These are phyloP conservation scores for Pandemis cinnamomeana DNA, from an alignment of 2,888 invertebrate genomes.

Conservation along the genomic window DNA sequence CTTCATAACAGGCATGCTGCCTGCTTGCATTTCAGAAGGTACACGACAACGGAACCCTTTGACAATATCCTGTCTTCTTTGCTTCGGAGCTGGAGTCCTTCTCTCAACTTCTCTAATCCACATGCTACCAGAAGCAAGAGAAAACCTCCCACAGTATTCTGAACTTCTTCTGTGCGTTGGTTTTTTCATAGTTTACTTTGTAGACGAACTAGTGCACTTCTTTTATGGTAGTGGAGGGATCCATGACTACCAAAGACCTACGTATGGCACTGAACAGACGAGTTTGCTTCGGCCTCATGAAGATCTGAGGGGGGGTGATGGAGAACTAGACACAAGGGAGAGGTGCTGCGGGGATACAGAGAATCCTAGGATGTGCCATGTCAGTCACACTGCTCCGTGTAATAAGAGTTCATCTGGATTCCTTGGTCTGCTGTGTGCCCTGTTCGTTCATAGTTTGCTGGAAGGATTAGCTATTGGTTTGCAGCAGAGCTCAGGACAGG, in stretches of 20 bases:
- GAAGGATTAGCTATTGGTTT: slow-evolving; percentile 94
- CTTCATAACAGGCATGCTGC: slow-evolving; percentile 88
- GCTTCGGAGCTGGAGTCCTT: slow-evolving; percentile 92
- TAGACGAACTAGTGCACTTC: slow-evolving; percentile 89
- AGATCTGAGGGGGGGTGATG: slow-evolving; percentile 53
- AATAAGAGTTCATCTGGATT: slow-evolving; percentile 85
- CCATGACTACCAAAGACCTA: slow-evolving; percentile 45
- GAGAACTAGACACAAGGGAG: slow-evolving; percentile 59
- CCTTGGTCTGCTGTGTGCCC: slow-evolving; percentile 88
- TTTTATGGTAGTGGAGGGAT: slow-evolving; percentile 77
- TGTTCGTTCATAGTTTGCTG: slow-evolving; percentile 90
- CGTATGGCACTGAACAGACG: slow-evolving; percentile 64
- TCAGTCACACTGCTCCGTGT: slow-evolving; percentile 87
- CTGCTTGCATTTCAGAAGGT: slow-evolving; percentile 86
- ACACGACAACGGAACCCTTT: slow-evolving; percentile 85
- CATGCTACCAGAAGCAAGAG: slow-evolving; percentile 91
- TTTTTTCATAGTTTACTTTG: slow-evolving; percentile 88
- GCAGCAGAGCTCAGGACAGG: slow-evolving; percentile 86
- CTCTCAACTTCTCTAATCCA: slow-evolving; percentile 91
- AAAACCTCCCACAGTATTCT: slow-evolving; percentile 83
- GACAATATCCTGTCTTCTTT: slow-evolving; percentile 87
- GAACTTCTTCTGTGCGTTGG: slow-evolving; percentile 88
- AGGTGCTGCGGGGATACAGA: slow-evolving; percentile 67
- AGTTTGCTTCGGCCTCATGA: slow-evolving; percentile 53
- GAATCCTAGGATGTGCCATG: slow-evolving; percentile 85